Conservation (phyloP, 2,113 vertebrate species). For the Eudorcas thomsonii region DNA sequence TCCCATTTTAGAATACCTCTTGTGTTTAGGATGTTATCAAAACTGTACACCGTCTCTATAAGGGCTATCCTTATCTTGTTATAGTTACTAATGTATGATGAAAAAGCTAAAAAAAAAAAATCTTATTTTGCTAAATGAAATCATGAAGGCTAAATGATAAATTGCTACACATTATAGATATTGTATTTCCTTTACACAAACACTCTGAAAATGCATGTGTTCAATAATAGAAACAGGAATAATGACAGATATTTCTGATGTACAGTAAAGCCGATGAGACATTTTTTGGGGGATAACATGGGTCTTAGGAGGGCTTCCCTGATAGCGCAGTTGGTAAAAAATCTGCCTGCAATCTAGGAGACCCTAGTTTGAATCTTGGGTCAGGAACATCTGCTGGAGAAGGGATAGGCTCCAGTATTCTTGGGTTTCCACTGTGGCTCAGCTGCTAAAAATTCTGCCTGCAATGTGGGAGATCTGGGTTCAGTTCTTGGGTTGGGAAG, state of each 20-base stretch:
- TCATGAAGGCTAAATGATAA: not conserved
- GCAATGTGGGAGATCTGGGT: fast-evolving
- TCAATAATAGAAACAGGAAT: not conserved
- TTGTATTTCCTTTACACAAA: not conserved
- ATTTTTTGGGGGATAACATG: not conserved
- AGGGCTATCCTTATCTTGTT: not conserved
- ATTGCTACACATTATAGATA: not conserved
- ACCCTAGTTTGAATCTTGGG: not conserved
- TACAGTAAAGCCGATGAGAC: not conserved
- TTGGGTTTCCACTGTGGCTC: not conserved
- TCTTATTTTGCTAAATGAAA: not conserved
- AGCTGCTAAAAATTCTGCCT: not conserved
- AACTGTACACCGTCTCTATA: not conserved
- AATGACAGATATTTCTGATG: not conserved
- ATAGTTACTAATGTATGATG: not conserved
- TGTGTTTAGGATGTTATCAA: not conserved
- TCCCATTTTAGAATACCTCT: not conserved
- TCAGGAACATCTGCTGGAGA: not conserved
- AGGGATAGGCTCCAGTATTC: not conserved
- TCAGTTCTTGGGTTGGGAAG: not conserved
- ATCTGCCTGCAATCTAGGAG: not conserved
- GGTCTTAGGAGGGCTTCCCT: not conserved
- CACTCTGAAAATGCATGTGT: not conserved
- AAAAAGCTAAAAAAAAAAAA: not conserved
- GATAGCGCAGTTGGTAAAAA: not conserved